Base-by-base conservation (phyloP, 2,888 invertebrate species). In the Xestoiulus laeticollis region DNA sequence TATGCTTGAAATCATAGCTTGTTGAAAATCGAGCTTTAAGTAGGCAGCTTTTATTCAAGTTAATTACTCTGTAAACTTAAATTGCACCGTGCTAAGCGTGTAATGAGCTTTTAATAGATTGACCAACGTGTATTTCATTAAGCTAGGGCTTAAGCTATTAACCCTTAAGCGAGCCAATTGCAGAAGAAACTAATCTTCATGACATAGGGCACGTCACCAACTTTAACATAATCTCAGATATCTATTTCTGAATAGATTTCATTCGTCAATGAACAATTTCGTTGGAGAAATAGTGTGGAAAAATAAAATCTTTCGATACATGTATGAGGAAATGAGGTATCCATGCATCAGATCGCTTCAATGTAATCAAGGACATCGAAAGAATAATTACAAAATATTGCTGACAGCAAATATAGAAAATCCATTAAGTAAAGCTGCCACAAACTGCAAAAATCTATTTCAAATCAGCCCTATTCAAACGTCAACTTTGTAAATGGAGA, bases 51-150 rank as follows among this genome's bases (percentile, higher is more conserved):
- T 4, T 14, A 4, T 8, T 10, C 78, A 16, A 78, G 30, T 78
- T 78, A 78, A 78, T 78, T 30, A 78, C 30, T 78, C 1, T 30
- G 30, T 26, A 78, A 78, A 78, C 78, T 78, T 78, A 30, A 78
- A 26, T 78, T 78, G 14, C 12, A 1, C 26, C 2, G 78, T 0
- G 68, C 68, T 68, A 26, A 68, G 26, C 68, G 68, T 78, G 30
- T 78, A 78, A 78, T 78, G 78, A 26, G 78, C 78, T 78, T 78
- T 78, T 78, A 78, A 78, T 78, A 78, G 78, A 78, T 78, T 78
- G 78, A 78, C 78, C 78, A 78, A 78, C 30, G 12, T 8, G 10
- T 14, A 30, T 78, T 30, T 78, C 78, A 30, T 78, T 78, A 78
- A 78, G 78, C 78, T 78, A 26, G 78, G 30, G 78, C 30, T 78